phyloP scores from a whole-genome alignment of 2,888 invertebrate genomes.

The Cyaniris semiargus region DNA sequence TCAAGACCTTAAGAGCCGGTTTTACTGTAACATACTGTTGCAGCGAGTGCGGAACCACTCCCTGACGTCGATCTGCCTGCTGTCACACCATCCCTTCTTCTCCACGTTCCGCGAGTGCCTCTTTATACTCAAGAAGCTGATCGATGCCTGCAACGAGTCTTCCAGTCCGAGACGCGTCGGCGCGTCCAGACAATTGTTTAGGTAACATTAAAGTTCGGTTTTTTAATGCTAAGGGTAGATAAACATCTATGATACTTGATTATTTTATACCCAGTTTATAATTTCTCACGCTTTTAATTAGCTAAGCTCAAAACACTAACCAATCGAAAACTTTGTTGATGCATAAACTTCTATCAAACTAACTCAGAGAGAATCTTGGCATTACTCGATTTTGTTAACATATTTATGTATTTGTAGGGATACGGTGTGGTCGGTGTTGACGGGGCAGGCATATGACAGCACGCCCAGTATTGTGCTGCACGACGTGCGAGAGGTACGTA shows the following conservation, averaged over 20 bases:
- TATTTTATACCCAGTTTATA: too few relatives aligned
- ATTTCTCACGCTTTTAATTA: too few relatives aligned
- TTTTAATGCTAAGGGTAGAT: too few relatives aligned
- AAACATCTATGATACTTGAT: too few relatives aligned
- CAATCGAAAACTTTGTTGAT: too few relatives aligned
- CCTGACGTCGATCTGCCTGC: slow-evolving; percentile 96
- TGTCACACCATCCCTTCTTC: slow-evolving; percentile 99
- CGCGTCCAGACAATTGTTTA: slow-evolving; percentile 91
- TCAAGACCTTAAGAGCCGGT: neutral
- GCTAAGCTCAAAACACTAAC: too few relatives aligned
- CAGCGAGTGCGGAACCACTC: slow-evolving; percentile 94
- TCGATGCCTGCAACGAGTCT: slow-evolving; percentile 98
- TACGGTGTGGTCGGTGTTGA: slow-evolving; percentile 97
- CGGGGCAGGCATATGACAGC: slow-evolving; percentile 89
- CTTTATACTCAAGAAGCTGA: slow-evolving; percentile 95
- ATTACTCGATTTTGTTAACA: slow-evolving; percentile 1
- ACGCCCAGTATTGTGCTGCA: slow-evolving; percentile 94
- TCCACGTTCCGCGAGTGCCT: slow-evolving; percentile 99
- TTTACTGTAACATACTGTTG: slow-evolving; percentile 32
- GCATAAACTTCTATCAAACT: neutral
- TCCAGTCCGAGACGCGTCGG: slow-evolving; percentile 93
- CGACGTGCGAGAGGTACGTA: slow-evolving; percentile 90
- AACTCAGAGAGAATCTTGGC: neutral
- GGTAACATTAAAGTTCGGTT: slow-evolving; percentile 80
- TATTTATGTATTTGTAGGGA: slow-evolving; percentile 82